phyloP scores from a whole-genome alignment of 2,113 vertebrate species.

The Cavia porcellus region DNA sequence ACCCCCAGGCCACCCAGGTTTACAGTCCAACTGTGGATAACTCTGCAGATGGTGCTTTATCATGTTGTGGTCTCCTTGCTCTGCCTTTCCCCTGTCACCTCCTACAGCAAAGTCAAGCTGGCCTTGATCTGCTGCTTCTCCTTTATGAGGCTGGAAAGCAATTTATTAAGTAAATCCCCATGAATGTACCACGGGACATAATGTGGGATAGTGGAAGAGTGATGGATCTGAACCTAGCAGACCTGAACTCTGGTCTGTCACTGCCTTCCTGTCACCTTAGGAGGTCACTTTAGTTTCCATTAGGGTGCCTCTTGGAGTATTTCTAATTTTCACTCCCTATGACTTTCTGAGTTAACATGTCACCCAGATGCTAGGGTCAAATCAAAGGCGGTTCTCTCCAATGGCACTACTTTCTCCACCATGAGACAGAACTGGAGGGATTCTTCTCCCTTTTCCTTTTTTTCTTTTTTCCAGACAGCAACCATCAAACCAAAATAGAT shows the following conservation, averaged over 20 bases:
- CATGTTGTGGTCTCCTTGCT: not conserved
- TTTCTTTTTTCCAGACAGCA: not conserved
- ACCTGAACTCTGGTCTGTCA: not conserved
- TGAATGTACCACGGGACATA: not conserved
- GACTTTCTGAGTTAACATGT: not conserved
- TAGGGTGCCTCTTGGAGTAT: not conserved
- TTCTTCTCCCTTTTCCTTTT: not conserved
- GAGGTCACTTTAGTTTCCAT: not conserved
- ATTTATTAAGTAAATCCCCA: not conserved
- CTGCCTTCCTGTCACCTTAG: not conserved
- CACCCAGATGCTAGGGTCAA: not conserved
- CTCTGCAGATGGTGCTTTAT: not conserved
- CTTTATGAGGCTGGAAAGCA: not conserved
- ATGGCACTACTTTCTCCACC: not conserved
- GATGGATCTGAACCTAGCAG: not conserved
- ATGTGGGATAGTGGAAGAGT: not conserved
- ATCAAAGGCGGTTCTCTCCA: not conserved
- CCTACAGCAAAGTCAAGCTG: not conserved
- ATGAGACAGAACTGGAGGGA: not conserved
- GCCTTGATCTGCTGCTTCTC: not conserved
- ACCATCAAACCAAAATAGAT: not conserved
- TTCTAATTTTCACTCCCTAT: slow-evolving; percentile 25
- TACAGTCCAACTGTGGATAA: not conserved
- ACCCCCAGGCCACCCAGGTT: not conserved
- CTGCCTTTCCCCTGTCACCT: not conserved